Evolutionary conservation across 2,797 vertebrate genomes (phyloP).

Genomic region (Eulemur coronatus): DNA sequence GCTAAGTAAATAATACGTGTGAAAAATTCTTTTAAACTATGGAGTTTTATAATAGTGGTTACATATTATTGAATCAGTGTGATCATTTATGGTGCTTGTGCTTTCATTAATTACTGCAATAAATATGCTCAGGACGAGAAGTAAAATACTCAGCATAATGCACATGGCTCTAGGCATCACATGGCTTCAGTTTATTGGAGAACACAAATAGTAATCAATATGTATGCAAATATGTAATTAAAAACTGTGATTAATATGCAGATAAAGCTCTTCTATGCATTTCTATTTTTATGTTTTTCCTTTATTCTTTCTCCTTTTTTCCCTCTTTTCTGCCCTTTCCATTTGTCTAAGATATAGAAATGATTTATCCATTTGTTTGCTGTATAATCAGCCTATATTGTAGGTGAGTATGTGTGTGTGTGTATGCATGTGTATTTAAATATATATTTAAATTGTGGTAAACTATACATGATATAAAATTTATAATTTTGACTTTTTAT

Average conservation of each 20-base stretch:
- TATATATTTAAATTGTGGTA: not conserved
- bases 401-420: not conserved
- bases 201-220: not conserved
- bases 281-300: not conserved
- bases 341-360: not conserved
- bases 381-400: not conserved
- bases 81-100: not conserved
- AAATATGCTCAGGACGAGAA: not conserved
- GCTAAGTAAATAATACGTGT: not conserved
- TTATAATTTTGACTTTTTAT: not conserved
- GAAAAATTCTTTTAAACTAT: not conserved
- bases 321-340: not conserved
- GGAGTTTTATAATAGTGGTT: not conserved
- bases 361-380: not conserved
- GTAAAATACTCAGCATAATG: not conserved
- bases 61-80: not conserved
- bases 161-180: not conserved
- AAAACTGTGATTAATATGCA: not conserved
- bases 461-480: not conserved
- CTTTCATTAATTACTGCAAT: not conserved
- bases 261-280: not conserved
- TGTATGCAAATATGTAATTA: not conserved
- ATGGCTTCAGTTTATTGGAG: not conserved
- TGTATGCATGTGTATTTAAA: not conserved
- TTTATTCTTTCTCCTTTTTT: not conserved